Base-by-base conservation (phyloP, 1,140 invertebrate genomes). In the Linepithema humile region DNA sequence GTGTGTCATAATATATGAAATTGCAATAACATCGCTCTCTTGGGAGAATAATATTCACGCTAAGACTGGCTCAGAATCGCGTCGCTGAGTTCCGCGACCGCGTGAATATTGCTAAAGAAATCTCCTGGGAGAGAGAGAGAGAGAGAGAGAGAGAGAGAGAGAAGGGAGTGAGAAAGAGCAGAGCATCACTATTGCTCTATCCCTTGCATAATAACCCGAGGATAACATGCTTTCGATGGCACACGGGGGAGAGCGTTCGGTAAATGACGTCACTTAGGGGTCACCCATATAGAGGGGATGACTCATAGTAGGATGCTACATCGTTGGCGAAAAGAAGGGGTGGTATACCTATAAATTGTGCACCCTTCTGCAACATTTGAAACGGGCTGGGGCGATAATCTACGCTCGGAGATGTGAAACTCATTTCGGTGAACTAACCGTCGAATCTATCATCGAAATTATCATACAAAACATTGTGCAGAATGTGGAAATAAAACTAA, bases 221-320 rank as follows among this genome's bases (percentile, higher is more conserved):
- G 88, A 65, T 88, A 88, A 89, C 85, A 89, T 84, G 90, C 20
- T 89, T 92, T 87, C 83, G 69, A 0, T 20, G 59, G 23, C 59
- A 48, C 40, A 9, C 3, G 9, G 29, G 62, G 50, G 23, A 72
- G 74, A 57, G 73, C 9, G 17, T 15, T 35, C 23, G 20, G 15
- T 88, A 45, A 84, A 85, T 93, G 91, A 92, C 91, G 91, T 92
- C 90, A 92, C 78, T 35, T 80, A 85, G 90, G 90, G 86, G 87
- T 62, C 62, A 87, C 73, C 70, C 72, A 82, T 78, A 90, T n/a
- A n/a, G 64, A 67, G 69, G 74, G 85, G 87, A 90, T 93, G 92
- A 93, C 90, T 93, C 92, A 93, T 84, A 70, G 62, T 38, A 57
- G 82, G 82, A 85, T 87, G 80, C 69, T 50, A 75, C 38, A 53